Evolutionary conservation across 2,797 vertebrate species (phyloP), one percentile per base, ranked within the genome.

Genomic region (Danionella dracula): DNA sequence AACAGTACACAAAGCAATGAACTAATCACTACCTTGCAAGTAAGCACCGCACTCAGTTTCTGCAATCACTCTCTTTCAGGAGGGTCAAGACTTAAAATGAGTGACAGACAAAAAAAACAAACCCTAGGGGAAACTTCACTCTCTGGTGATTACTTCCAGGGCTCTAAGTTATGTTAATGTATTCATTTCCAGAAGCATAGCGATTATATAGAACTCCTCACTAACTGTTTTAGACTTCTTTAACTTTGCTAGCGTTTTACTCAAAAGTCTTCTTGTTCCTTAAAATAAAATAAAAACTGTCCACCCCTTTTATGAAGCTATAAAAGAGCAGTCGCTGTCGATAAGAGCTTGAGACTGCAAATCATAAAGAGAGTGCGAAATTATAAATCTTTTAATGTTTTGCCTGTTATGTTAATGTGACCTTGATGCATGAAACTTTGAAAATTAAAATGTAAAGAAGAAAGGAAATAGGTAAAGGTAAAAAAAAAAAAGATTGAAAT

Each of bases 151-250:
- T 89, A 86, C 84, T 84, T 88, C 72, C 76, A 80, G 76, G 75
- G 82, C 82, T 81, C 78, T 87, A 86, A 90, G 78, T 88, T 90
- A 90, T 90, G 89, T 80, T 86, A 90, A 90, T 89, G 76, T 77
- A 88, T 90, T 89, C 88, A 79, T 85, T 81, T 89, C 85, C 82
- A 85, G 88, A 89, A 89, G 86, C 83, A 76, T 76, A 76, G 71
- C 86, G 87, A 89, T 89, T 89, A 88, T 89, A 89, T 89, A 84
- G 85, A 88, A 81, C 88, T 90, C 76, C 83, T 85, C 82, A 76
- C 84, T 83, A 88, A 90, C 86, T 87, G 87, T 88, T 89, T 89
- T 85, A 87, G 83, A 89, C 88, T 89, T 88, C 73, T 78, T 81
- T 83, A 82, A 66, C 84, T 89, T 82, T n/a, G n/a, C n/a, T n/a